Evolutionary conservation across 2,888 invertebrate genomes (phyloP).

Genomic region (Pristionchus japonicus): DNA sequence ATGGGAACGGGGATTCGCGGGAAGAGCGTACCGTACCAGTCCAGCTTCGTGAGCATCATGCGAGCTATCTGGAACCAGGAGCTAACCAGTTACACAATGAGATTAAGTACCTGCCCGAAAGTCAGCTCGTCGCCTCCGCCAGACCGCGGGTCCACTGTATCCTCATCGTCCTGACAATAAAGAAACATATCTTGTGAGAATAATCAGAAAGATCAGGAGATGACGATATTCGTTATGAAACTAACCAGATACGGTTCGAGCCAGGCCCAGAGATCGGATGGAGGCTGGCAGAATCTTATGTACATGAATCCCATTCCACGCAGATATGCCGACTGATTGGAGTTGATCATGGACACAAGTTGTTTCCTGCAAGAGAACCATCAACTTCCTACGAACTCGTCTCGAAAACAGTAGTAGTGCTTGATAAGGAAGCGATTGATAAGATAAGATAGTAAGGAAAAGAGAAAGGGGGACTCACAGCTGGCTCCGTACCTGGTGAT

Average conservation of each 20-base stretch:
- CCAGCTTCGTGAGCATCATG: constrained; percentile 81
- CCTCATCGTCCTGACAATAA: constrained; percentile 74
- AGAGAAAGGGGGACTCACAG: constrained; percentile 45
- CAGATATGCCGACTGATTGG: constrained; percentile 96
- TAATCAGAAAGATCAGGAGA: too few species aligned
- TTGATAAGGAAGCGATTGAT: background rate
- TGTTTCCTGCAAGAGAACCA: constrained; percentile 83
- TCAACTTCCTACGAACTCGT: background rate
- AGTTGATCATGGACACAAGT: constrained; percentile 92
- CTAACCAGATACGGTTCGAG: constrained; percentile 89
- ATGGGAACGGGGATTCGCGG: constrained; percentile 98
- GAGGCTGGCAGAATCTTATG: constrained; percentile 91
- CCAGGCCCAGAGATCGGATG: constrained; percentile 95
- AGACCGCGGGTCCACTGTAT: constrained; percentile 92
- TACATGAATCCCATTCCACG: constrained; percentile 86
- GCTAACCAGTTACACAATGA: too few species aligned
- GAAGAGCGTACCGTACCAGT: constrained; percentile 98
- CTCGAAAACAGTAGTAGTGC: background rate
- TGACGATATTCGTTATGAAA: too few species aligned
- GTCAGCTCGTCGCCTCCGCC: constrained; percentile 94
- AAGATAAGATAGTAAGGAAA: constrained; percentile 6
- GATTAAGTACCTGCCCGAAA: constrained; percentile 83
- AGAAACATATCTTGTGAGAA: too few species aligned
- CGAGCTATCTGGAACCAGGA: constrained; percentile 54
- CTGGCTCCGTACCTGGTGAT: constrained; percentile 81